Evolutionary conservation across 1,140 invertebrate genomes (phyloP).

Genomic region (Drosophila sturtevanti): DNA sequence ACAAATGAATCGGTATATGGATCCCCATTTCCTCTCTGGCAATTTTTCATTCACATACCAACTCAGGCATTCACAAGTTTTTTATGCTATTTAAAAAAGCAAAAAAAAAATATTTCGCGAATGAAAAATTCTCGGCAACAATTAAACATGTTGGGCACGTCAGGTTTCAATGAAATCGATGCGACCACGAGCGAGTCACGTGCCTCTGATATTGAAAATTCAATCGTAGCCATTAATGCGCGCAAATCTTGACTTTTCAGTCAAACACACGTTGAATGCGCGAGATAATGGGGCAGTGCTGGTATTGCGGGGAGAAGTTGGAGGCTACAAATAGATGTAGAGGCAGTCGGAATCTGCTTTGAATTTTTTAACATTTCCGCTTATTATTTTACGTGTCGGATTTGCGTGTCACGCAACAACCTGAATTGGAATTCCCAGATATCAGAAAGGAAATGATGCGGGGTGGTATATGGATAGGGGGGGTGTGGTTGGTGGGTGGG

Average conservation of each 20-base stretch:
- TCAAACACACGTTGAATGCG: conserved; percentile 47
- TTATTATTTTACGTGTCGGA: conserved; percentile 79
- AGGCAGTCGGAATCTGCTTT: conserved; percentile 61
- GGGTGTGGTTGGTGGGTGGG: not conserved
- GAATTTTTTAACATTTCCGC: conserved; percentile 81
- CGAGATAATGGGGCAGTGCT: conserved; percentile 53
- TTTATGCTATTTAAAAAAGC: conserved; percentile 14
- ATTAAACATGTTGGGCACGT: conserved; percentile 77
- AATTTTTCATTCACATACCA: not conserved
- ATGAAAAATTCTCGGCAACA: conserved; percentile 20
- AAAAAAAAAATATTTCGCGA: conserved; percentile 10
- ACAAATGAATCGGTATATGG: conserved; percentile 26
- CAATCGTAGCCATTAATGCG: conserved; percentile 74
- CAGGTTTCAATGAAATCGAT: conserved; percentile 73
- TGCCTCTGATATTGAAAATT: conserved; percentile 78
- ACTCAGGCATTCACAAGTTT: conserved; percentile 8
- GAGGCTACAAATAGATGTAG: not conserved
- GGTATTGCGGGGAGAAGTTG: not conserved
- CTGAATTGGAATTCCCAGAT: conserved; percentile 28
- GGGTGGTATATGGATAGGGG: too few relatives aligned
- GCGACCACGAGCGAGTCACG: conserved; percentile 61
- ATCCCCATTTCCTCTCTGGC: not conserved
- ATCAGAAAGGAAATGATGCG: not conserved
- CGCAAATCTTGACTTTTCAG: conserved; percentile 73
- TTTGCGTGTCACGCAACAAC: conserved; percentile 67